Conservation (phyloP, 2,888 invertebrate genomes). For the Ormyrus pomaceus region DNA sequence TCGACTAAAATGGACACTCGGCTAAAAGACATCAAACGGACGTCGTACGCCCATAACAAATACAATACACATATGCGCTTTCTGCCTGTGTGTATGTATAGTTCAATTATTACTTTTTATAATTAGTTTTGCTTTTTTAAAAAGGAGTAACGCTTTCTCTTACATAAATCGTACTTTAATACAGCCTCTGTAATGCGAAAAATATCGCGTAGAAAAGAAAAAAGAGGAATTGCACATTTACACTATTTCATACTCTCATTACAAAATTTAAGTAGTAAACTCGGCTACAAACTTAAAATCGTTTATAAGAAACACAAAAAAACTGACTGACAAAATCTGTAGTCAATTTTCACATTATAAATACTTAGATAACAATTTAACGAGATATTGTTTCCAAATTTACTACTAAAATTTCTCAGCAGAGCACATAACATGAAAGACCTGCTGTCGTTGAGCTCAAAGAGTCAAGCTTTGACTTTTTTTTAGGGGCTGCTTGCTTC, state of each 20-base stretch:
- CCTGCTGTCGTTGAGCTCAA: slow-evolving; percentile 33
- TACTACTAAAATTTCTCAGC: background rate
- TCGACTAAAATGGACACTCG: slow-evolving; percentile 44
- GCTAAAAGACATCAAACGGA: slow-evolving; percentile 41
- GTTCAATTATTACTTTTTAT: slow-evolving; percentile 34
- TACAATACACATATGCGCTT: slow-evolving; percentile 2
- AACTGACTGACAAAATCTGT: background rate
- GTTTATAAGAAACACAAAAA: background rate
- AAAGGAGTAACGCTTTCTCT: slow-evolving; percentile 46
- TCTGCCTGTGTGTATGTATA: slow-evolving; percentile 23
- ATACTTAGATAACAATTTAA: too few relatives aligned
- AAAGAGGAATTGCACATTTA: slow-evolving; percentile 26
- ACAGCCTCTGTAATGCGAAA: slow-evolving; percentile 50
- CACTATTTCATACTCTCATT: slow-evolving; percentile 5
- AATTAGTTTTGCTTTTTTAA: slow-evolving; percentile 41
- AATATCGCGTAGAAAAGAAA: slow-evolving; percentile 41
- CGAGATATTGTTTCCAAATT: slow-evolving; percentile 7
- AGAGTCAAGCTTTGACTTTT: slow-evolving; percentile 6
- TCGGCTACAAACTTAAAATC: background rate
- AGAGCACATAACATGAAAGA: slow-evolving; percentile 30
- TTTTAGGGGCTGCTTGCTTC: background rate
- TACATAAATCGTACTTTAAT: slow-evolving; percentile 44
- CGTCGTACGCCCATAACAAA: slow-evolving; percentile 45
- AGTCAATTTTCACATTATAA: background rate
- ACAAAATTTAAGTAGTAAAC: slow-evolving; percentile 15